Conservation (phyloP, 2,113 vertebrate species). For the Neodontobutis hainanensis region DNA sequence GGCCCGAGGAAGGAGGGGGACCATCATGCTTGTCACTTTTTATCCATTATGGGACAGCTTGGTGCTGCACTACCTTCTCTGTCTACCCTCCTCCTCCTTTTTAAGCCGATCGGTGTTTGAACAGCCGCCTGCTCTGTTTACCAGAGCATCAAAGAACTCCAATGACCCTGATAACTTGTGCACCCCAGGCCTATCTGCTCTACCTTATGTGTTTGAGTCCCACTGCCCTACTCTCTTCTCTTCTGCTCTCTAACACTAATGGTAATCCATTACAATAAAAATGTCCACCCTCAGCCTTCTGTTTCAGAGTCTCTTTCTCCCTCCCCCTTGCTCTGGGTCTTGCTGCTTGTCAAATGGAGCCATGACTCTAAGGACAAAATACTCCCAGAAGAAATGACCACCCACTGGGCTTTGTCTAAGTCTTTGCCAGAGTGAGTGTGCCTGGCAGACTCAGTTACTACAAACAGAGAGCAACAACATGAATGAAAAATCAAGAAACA, state of each 20-base stretch:
- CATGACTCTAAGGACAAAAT: slow-evolving; percentile 50
- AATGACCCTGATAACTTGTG: slow-evolving; percentile 43
- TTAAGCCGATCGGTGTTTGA: slow-evolving; percentile 53
- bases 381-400: slow-evolving; percentile 54
- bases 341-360: slow-evolving; percentile 41
- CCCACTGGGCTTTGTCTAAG: slow-evolving; percentile 64
- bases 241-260: slow-evolving; percentile 24
- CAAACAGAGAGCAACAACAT: neutral
- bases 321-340: slow-evolving; percentile 16
- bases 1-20: slow-evolving; percentile 75
- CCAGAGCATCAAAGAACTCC: slow-evolving; percentile 56
- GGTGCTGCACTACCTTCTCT: slow-evolving; percentile 26
- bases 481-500: neutral
- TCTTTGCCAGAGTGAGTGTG: slow-evolving; percentile 35
- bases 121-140: slow-evolving; percentile 65
- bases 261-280: slow-evolving; percentile 40
- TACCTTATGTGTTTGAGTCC: slow-evolving; percentile 22
- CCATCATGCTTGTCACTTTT: slow-evolving; percentile 82
- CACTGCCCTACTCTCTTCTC: slow-evolving; percentile 16
- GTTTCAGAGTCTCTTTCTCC: slow-evolving; percentile 33
- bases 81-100: slow-evolving; percentile 17
- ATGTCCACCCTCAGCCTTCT: slow-evolving; percentile 31
- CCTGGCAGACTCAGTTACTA: slow-evolving; percentile 10
- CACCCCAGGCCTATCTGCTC: slow-evolving; percentile 20
- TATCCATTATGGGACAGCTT: slow-evolving; percentile 74